A percentile compares a stretch with the other conserved stretches of the same genome.
phyloP scores from a whole-genome alignment of 2,113 vertebrate genomes.

The Eudyptes chrysolophus region DNA sequence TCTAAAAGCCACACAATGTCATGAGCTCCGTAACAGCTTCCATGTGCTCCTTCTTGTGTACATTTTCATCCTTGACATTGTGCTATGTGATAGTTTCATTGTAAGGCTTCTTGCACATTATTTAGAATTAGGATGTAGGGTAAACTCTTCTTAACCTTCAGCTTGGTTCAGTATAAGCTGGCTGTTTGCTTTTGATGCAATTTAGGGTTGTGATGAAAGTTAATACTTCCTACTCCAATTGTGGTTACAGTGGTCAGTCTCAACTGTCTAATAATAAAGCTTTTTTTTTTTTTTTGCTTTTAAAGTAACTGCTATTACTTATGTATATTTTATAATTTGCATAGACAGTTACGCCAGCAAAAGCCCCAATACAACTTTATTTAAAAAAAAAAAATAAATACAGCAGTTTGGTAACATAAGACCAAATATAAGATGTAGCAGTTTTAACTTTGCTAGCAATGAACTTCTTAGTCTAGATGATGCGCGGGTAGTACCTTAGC shows the following conservation, averaged over 20 bases:
- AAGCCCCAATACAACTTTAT: not conserved
- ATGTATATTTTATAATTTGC: not conserved
- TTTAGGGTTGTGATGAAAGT: not conserved
- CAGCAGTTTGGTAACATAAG: not conserved
- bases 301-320: not conserved
- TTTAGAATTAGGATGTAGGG: not conserved
- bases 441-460: not conserved
- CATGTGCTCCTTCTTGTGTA: not conserved
- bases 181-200: not conserved
- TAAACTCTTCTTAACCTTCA: not conserved
- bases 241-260: not conserved
- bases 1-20: too few relatives aligned
- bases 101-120: not conserved
- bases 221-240: not conserved
- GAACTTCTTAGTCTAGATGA: not conserved
- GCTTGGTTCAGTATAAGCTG: not conserved
- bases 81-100: fast-evolving
- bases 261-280: not conserved
- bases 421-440: not conserved
- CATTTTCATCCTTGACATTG: not conserved
- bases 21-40: not conserved
- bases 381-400: not conserved
- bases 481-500: not conserved
- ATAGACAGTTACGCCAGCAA: not conserved
- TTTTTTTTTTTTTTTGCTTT: not conserved